phyloP scores from a whole-genome alignment of 2,888 invertebrate species.

The Copidosoma aretas region DNA sequence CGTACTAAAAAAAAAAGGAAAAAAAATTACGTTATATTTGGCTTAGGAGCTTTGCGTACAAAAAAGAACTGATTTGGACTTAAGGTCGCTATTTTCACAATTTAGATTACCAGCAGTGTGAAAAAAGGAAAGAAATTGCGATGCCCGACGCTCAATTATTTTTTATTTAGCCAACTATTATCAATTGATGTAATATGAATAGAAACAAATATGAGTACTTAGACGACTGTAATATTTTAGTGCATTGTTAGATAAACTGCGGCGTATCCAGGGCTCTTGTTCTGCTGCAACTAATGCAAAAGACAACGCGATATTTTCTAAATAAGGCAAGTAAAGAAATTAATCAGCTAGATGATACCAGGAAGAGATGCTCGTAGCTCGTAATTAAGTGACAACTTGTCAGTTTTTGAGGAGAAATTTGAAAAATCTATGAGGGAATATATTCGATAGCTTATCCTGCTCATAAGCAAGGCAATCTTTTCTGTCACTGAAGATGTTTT shows the following conservation, averaged over 20 bases:
- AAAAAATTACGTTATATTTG: conserved; percentile 39
- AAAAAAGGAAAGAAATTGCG: conserved; percentile 39
- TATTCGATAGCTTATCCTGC: too few species aligned
- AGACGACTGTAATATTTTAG: conserved; percentile 27
- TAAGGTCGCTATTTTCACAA: conserved; percentile 38
- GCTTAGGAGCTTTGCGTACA: conserved; percentile 42
- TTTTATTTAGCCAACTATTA: conserved; percentile 35
- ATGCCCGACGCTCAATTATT: conserved; percentile 39
- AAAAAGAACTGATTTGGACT: conserved; percentile 42
- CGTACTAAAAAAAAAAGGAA: conserved; percentile 42
- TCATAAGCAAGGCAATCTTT: too few species aligned
- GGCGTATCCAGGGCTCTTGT: too few species aligned
- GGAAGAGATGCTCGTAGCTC: too few species aligned
- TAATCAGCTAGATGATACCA: too few species aligned
- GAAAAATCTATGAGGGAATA: too few species aligned
- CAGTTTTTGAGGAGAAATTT: too few species aligned
- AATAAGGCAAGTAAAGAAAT: too few species aligned
- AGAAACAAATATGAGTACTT: conserved; percentile 12
- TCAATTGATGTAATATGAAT: conserved; percentile 1
- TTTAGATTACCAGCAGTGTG: conserved; percentile 41
- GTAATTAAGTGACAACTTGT: too few species aligned
- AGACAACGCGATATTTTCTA: too few species aligned
- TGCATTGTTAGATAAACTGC: neutral
- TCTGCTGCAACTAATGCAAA: too few species aligned
- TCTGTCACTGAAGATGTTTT: too few species aligned